Percentiles rank a stretch among this genome's conserved stretches.
These are phyloP conservation scores for Seriola aureovittata DNA, from an alignment of 2,113 vertebrate species.

Conservation along the genomic window DNA sequence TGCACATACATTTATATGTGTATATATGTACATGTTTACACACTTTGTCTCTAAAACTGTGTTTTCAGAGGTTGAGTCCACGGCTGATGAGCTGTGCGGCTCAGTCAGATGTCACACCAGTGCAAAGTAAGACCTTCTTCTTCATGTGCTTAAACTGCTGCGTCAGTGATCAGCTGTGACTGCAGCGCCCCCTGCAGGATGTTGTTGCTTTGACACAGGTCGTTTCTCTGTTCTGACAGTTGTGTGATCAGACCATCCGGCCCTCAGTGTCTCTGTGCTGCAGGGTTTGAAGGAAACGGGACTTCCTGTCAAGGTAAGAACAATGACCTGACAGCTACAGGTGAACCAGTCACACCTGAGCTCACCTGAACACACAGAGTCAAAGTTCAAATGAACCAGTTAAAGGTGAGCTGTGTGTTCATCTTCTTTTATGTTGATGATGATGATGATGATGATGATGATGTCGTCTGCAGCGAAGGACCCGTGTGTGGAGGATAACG, in stretches of 20 bases:
- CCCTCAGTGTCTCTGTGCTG: conserved; percentile 87
- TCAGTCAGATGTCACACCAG: conserved; percentile 89
- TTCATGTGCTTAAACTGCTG: neutral
- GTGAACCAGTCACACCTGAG: neutral
- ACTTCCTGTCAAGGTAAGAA: conserved; percentile 89
- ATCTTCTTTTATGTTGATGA: neutral
- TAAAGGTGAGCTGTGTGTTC: neutral
- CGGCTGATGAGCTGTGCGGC: conserved; percentile 82
- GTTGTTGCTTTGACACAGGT: neutral
- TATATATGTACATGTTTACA: no score
- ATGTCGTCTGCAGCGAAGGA: conserved; percentile 83
- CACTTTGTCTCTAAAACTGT: neutral
- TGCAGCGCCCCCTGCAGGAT: neutral
- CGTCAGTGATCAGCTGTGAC: no score
- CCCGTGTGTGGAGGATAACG: conserved; percentile 85
- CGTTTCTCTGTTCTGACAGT: conserved; percentile 65
- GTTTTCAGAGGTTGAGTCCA: conserved; percentile 87
- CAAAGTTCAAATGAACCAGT: no score
- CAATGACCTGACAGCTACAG: neutral
- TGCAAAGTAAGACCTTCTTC: conserved; percentile 87
- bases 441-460: conserved; percentile 10
- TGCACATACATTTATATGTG: no score
- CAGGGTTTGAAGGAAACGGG: conserved; percentile 93
- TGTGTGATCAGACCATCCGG: conserved; percentile 79
- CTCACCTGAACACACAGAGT: neutral